A percentile compares a stretch with the other conserved stretches of the same genome.
Conservation (phyloP, 2,888 invertebrate species). For the Cosmopolites sordidus region DNA sequence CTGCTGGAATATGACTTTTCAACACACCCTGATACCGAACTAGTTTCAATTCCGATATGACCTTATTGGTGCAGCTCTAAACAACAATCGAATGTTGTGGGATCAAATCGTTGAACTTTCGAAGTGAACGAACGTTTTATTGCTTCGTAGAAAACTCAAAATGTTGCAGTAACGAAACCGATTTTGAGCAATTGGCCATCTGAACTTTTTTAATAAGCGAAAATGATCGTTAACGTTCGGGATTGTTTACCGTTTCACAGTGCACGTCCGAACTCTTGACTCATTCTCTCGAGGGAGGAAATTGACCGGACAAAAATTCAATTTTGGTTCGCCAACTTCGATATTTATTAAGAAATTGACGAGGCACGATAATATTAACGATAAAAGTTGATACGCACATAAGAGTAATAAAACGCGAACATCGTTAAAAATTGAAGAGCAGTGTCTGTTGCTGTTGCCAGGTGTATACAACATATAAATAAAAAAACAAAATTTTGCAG, state of each 20-base stretch:
- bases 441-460: too few relatives aligned
- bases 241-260: slow-evolving; percentile 12
- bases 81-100: slow-evolving; percentile 23
- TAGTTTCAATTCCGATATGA: not conserved
- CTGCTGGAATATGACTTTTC: too few relatives aligned
- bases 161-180: slow-evolving; percentile 21
- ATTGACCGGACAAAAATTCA: too few relatives aligned
- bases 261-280: slow-evolving; percentile 12
- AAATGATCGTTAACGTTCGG: slow-evolving; percentile 13
- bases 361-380: too few relatives aligned
- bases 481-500: too few relatives aligned
- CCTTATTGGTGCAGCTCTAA: slow-evolving; percentile 17
- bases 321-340: too few relatives aligned
- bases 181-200: slow-evolving; percentile 26
- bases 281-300: slow-evolving; percentile 18
- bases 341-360: too few relatives aligned
- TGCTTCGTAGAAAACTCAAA: slow-evolving; percentile 26
- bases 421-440: too few relatives aligned
- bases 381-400: too few relatives aligned
- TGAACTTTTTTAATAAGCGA: slow-evolving; percentile 26
- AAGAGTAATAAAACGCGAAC: too few relatives aligned
- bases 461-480: too few relatives aligned
- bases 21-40: too few relatives aligned
- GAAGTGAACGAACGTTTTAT: slow-evolving; percentile 36
- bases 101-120: slow-evolving; percentile 30